phyloP scores from a whole-genome alignment of 1,140 invertebrate genomes.

The Andrena cerasifolii region DNA sequence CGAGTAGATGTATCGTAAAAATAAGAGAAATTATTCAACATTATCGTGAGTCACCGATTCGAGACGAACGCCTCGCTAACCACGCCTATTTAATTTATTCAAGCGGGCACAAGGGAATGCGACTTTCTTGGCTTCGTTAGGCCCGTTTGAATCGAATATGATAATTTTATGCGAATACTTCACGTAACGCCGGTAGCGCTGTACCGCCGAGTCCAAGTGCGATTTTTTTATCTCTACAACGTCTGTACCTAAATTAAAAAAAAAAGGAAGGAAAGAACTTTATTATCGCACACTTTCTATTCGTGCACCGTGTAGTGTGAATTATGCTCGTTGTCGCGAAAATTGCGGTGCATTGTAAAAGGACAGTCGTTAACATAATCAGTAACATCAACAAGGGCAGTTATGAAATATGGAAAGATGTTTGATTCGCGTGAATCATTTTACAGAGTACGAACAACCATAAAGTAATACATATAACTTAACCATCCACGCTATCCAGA shows the following conservation, averaged over 20 bases:
- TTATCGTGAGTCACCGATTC: conserved; percentile 39
- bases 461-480: too few species aligned
- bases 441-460: too few species aligned
- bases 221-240: background rate
- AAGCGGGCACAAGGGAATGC: conserved; percentile 6
- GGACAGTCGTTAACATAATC: too few species aligned
- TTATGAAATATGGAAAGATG: too few species aligned
- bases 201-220: background rate
- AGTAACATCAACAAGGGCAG: too few species aligned
- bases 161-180: conserved; percentile 33
- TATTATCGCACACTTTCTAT: conserved; percentile 35
- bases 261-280: background rate
- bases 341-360: background rate
- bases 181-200: conserved; percentile 22
- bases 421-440: too few species aligned
- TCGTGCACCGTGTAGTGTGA: conserved; percentile 2
- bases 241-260: too few species aligned
- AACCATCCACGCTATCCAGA: too few species aligned
- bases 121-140: conserved; percentile 37
- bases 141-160: conserved; percentile 25
- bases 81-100: conserved; percentile 46
- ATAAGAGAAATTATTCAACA: conserved; percentile 26
- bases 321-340: conserved; percentile 7
- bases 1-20: background rate
- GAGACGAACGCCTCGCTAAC: conserved; percentile 31